phyloP scores from a whole-genome alignment of 2,113 vertebrate species.

The Cebus imitator region DNA sequence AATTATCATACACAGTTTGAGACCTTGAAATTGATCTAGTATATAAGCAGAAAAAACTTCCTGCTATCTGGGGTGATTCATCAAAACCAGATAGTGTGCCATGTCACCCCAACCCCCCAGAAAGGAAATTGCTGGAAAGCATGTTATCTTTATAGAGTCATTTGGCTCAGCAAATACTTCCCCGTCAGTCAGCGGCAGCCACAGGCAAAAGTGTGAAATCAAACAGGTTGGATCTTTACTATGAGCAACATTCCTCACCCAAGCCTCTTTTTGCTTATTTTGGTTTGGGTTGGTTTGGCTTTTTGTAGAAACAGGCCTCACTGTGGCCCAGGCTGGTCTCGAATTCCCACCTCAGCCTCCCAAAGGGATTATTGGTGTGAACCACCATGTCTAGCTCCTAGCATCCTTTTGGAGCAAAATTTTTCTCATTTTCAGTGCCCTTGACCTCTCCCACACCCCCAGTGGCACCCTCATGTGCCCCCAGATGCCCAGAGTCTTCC shows the following conservation, averaged over 20 bases:
- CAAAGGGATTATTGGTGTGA: too few relatives aligned
- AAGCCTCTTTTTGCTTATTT: not conserved
- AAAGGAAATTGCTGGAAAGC: slow-evolving; percentile 1
- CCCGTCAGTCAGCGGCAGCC: not conserved
- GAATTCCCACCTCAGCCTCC: too few relatives aligned
- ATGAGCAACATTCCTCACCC: not conserved
- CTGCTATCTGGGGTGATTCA: slow-evolving; percentile 62
- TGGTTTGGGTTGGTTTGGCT: too few relatives aligned
- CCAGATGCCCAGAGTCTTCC: not conserved
- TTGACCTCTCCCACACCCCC: not conserved
- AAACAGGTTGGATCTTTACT: not conserved
- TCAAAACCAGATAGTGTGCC: slow-evolving; percentile 61
- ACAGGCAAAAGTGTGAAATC: not conserved
- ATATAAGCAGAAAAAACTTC: slow-evolving; percentile 39
- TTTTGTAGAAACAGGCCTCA: too few relatives aligned
- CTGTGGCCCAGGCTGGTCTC: too few relatives aligned
- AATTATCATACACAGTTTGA: slow-evolving; percentile 73
- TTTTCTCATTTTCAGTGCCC: not conserved
- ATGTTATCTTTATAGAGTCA: not conserved
- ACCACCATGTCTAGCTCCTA: not conserved
- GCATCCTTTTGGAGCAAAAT: not conserved
- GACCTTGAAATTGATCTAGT: slow-evolving; percentile 44
- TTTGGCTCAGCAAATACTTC: not conserved
- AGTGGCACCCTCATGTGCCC: too few relatives aligned
- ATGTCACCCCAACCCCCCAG: not conserved